Percentiles rank a stretch among this genome's conserved stretches.
Evolutionary conservation across 92 coral and sea anemone genomes (phyloP).

Genomic region (Epizoanthus scotinus): DNA sequence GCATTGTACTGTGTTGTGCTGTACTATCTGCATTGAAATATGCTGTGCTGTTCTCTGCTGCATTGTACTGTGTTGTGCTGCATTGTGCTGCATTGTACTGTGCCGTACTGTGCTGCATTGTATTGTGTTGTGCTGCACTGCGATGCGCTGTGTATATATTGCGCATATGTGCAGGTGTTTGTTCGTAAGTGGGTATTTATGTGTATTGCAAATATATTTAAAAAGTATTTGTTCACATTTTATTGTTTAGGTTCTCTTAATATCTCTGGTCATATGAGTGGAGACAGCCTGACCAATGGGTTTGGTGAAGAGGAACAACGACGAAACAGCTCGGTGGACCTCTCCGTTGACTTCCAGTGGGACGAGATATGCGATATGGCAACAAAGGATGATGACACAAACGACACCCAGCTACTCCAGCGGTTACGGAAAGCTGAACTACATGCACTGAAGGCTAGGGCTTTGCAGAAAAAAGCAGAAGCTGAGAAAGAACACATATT

Average conservation of each 20-base stretch:
- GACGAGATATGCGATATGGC: conserved; percentile 26
- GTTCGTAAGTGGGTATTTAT: too few species aligned
- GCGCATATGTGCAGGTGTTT: too few species aligned
- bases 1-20: too few species aligned
- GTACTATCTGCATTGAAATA: too few species aligned
- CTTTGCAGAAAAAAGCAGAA: conserved; percentile 80
- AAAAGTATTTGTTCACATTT: background rate
- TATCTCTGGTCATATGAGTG: conserved; percentile 15
- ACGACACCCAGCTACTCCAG: conserved; percentile 32
- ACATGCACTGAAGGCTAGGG: conserved; percentile 73
- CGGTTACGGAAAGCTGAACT: conserved; percentile 69
- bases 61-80: too few species aligned
- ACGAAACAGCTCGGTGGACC: background rate
- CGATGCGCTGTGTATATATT: too few species aligned
- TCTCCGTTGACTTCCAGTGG: conserved; percentile 30
- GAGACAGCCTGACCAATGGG: conserved; percentile 1
- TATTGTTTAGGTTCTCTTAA: conserved; percentile 5
- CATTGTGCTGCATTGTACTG: too few species aligned
- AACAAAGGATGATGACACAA: conserved; percentile 2
- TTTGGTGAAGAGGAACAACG: background rate
- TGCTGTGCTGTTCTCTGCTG: too few species aligned
- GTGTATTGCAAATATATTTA: too few species aligned
- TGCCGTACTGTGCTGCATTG: too few species aligned
- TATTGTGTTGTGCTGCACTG: too few species aligned
- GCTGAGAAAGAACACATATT: conserved; percentile 67